A percentile compares a stretch with the other conserved stretches of the same genome.
Conservation (phyloP, 2,113 vertebrate genomes). For the Channa argus region DNA sequence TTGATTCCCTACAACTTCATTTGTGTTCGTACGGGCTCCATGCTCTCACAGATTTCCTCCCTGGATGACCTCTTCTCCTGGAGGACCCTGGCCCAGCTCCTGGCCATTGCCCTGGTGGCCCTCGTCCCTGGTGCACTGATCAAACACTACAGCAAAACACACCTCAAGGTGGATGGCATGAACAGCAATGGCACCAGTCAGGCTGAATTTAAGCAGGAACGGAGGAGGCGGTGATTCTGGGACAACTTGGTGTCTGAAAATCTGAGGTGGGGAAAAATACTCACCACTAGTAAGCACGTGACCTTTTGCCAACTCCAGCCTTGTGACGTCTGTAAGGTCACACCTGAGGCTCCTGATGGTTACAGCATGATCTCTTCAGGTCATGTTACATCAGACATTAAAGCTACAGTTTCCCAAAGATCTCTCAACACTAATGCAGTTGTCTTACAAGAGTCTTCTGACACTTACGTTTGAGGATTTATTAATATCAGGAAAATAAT, state of each 20-base stretch:
- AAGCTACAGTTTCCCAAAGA: neutral
- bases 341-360: neutral
- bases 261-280: neutral
- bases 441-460: neutral
- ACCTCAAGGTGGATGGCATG: conserved; percentile 82
- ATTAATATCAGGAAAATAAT: no score
- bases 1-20: conserved; percentile 98
- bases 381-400: conserved; percentile 20
- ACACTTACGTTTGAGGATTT: no score
- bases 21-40: conserved; percentile 95
- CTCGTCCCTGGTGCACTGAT: conserved; percentile 93
- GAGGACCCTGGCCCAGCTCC: conserved; percentile 89
- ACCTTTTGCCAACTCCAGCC: conserved; percentile 24
- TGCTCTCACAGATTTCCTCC: conserved; percentile 92
- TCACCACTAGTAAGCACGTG: neutral
- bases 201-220: conserved; percentile 69
- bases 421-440: neutral
- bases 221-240: conserved; percentile 77
- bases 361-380: conserved; percentile 1
- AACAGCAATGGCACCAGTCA: conserved; percentile 60
- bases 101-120: conserved; percentile 90
- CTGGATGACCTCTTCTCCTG: conserved; percentile 96
- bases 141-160: conserved; percentile 85
- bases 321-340: conserved; percentile 34
- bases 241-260: neutral